A percentile compares a stretch with the other conserved stretches of the same genome.
phyloP scores from a whole-genome alignment of 2,113 vertebrate species.

The Echinops telfairi region DNA sequence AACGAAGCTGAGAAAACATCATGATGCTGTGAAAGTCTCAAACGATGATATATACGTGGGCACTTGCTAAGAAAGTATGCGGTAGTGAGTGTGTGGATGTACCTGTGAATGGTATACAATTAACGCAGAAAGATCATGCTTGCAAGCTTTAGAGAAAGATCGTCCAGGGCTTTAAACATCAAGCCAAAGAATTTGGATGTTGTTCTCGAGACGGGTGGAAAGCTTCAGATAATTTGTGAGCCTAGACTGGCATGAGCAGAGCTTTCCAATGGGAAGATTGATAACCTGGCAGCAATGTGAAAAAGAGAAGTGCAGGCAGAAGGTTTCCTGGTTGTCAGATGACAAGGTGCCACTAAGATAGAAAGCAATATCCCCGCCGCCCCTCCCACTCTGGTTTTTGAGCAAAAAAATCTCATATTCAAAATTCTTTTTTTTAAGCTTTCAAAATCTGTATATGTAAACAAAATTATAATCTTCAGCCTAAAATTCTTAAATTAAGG shows the following conservation, averaged over 20 bases:
- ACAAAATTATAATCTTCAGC: background rate
- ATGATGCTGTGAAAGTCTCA: background rate
- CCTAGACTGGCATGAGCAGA: slow-evolving; percentile 29
- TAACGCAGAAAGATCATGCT: slow-evolving; percentile 13
- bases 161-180: slow-evolving; percentile 28
- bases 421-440: background rate
- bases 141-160: slow-evolving; percentile 17
- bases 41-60: background rate
- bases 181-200: slow-evolving; percentile 20
- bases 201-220: slow-evolving; percentile 56
- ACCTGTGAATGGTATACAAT: background rate
- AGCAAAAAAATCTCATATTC: slow-evolving; percentile 41
- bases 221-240: slow-evolving; percentile 50
- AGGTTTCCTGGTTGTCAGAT: slow-evolving; percentile 53
- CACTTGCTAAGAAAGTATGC: slow-evolving; percentile 38
- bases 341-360: slow-evolving; percentile 35
- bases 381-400: background rate
- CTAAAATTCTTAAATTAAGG: background rate
- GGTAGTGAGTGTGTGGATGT: background rate
- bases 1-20: background rate
- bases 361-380: background rate
- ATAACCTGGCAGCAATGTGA: background rate
- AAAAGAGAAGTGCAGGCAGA: slow-evolving; percentile 32
- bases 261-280: background rate
- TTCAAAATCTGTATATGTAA: slow-evolving; percentile 26